A percentile compares a stretch with the other conserved stretches of the same genome.
phyloP scores from a whole-genome alignment of 2,888 invertebrate species.

The Rapana venosa region DNA sequence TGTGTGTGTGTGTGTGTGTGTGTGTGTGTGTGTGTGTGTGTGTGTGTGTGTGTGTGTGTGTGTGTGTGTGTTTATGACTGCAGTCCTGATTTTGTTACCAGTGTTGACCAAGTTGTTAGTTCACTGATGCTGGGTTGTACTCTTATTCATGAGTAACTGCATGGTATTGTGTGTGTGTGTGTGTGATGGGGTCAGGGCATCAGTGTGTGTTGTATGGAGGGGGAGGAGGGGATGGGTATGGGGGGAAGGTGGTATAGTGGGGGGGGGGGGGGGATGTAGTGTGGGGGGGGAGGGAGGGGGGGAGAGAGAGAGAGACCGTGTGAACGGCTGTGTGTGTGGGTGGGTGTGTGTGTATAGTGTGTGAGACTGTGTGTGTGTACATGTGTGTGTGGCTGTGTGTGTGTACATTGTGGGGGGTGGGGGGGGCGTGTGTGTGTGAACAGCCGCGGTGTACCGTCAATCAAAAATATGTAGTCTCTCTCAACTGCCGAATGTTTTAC shows the following conservation, averaged over 20 bases:
- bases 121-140: neutral
- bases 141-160: neutral
- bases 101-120: neutral
- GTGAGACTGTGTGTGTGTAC: too few relatives aligned
- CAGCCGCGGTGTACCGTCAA: too few relatives aligned
- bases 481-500: too few relatives aligned
- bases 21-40: slow-evolving; percentile 19
- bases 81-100: too few relatives aligned
- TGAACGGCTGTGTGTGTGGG: too few relatives aligned
- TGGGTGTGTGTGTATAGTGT: too few relatives aligned
- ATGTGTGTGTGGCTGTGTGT: too few relatives aligned
- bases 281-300: neutral
- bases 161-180: neutral
- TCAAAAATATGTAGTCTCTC: too few relatives aligned
- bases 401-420: too few relatives aligned
- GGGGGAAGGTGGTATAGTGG: neutral
- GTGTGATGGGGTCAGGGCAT: neutral
- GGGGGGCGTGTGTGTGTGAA: too few relatives aligned
- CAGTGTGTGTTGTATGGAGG: neutral
- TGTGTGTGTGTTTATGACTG: neutral
- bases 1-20: slow-evolving; percentile 4
- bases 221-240: neutral
- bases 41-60: neutral
- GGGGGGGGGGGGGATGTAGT: neutral
- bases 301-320: neutral